Evolutionary conservation across 2,113 vertebrate genomes (phyloP).

Genomic region (Gavia stellata): DNA sequence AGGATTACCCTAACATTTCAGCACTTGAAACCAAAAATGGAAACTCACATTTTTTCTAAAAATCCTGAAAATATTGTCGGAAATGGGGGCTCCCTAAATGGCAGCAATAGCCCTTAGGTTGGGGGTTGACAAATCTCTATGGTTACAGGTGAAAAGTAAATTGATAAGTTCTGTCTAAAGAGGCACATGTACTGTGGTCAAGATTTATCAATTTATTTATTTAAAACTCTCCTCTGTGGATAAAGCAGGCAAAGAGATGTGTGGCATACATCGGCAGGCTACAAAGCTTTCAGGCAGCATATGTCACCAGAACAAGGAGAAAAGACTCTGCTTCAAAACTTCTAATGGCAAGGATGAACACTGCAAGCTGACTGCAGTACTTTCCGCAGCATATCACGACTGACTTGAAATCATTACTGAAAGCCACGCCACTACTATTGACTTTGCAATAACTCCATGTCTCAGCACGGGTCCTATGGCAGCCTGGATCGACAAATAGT

Average conservation of each 20-base stretch:
- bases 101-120: not conserved
- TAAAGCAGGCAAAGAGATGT: not conserved
- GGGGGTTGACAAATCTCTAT: not conserved
- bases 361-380: not conserved
- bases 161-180: not conserved
- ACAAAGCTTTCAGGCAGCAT: not conserved
- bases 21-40: not conserved
- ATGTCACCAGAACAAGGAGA: not conserved
- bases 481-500: not conserved
- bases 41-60: not conserved
- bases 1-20: not conserved
- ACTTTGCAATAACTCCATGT: constrained; percentile 33
- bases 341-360: not conserved
- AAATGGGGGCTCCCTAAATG: not conserved
- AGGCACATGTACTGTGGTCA: rapidly evolving
- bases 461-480: not conserved
- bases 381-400: not conserved
- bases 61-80: not conserved
- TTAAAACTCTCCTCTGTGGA: too few relatives aligned
- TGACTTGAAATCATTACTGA: constrained; percentile 10
- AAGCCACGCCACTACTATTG: not conserved
- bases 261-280: not conserved
- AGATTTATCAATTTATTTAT: too few relatives aligned
- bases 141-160: not conserved
- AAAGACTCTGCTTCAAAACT: not conserved